These are phyloP conservation scores for Megaceryle maxima DNA, from an alignment of 2,113 vertebrate genomes.

Conservation along the genomic window DNA sequence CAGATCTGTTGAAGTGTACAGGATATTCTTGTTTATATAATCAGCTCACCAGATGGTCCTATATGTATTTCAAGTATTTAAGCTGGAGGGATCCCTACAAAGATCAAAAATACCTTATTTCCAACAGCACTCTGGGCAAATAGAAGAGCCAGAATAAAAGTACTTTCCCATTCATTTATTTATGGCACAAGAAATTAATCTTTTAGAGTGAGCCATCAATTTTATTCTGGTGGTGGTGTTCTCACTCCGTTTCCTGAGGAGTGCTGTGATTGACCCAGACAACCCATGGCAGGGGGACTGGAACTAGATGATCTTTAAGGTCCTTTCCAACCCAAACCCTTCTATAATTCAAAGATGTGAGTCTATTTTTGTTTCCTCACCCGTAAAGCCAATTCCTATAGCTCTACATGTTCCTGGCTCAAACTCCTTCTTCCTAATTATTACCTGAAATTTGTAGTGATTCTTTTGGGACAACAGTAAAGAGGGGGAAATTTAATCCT, in stretches of 20 bases:
- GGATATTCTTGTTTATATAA: not conserved
- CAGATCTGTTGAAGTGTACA: not conserved
- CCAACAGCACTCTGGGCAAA: not conserved
- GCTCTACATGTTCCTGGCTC: not conserved
- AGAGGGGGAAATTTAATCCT: not conserved
- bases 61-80: not conserved
- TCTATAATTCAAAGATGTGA: not conserved
- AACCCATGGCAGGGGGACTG: too few relatives aligned
- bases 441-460: not conserved
- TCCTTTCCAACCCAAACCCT: too few relatives aligned
- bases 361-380: not conserved
- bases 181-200: not conserved
- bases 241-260: not conserved
- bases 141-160: not conserved
- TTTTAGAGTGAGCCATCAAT: not conserved
- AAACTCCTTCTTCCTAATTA: not conserved
- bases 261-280: not conserved
- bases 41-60: not conserved
- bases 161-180: not conserved
- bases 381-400: not conserved
- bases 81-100: not conserved
- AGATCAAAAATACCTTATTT: not conserved
- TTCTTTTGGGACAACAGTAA: not conserved
- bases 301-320: too few relatives aligned
- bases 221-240: not conserved